phyloP scores from a whole-genome alignment of 2,113 vertebrate genomes.

The Peromyscus polionotus region DNA sequence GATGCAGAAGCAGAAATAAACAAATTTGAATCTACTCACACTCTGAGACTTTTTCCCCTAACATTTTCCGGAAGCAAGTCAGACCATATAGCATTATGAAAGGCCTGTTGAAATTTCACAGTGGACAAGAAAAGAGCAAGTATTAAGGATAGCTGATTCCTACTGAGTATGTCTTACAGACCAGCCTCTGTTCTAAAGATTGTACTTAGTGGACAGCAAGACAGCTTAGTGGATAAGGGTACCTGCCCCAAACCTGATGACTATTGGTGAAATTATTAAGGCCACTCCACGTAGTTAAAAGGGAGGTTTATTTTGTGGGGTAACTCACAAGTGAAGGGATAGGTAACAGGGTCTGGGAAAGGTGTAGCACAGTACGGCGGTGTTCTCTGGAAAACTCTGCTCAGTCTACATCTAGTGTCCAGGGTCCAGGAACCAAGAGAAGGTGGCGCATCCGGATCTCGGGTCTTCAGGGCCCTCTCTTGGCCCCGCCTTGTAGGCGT shows the following conservation, averaged over 20 bases:
- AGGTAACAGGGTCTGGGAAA: too few species aligned
- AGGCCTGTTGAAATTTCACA: not conserved
- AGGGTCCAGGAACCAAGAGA: too few species aligned
- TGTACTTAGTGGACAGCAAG: not conserved
- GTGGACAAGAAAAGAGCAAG: not conserved
- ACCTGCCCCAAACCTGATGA: not conserved
- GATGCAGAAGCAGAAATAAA: not conserved
- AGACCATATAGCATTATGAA: not conserved
- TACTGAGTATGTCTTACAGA: accelerated
- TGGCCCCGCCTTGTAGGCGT: too few species aligned
- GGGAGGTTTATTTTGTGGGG: too few species aligned
- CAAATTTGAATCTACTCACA: not conserved
- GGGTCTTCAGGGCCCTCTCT: too few species aligned
- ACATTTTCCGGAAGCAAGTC: not conserved
- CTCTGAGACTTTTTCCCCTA: not conserved
- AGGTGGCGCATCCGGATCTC: too few species aligned
- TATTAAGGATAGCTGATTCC: not conserved
- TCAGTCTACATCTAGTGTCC: too few species aligned
- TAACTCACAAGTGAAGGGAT: too few species aligned
- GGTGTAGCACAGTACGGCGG: too few species aligned
- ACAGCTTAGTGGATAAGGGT: not conserved
- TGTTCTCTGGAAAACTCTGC: too few species aligned
- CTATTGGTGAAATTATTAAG: too few species aligned
- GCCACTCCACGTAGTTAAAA: too few species aligned
- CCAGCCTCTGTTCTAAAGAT: not conserved